phyloP scores from a whole-genome alignment of 2,888 invertebrate species.

The Vanessa cardui region DNA sequence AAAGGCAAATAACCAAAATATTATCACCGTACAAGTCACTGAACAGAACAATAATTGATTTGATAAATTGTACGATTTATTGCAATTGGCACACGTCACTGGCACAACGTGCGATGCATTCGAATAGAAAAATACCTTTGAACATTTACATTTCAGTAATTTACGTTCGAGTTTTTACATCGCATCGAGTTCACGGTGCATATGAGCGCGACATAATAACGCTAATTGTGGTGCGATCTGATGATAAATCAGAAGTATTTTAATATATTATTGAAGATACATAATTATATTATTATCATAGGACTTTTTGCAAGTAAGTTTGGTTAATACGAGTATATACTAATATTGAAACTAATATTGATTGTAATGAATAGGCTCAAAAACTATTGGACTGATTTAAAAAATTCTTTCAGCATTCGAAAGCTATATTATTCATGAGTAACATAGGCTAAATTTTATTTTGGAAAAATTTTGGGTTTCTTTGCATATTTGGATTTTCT shows the following conservation, averaged over 20 bases:
- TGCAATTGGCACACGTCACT: neutral
- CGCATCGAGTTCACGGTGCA: neutral
- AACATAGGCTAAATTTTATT: too few relatives aligned
- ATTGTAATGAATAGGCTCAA: too few relatives aligned
- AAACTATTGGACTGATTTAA: too few relatives aligned
- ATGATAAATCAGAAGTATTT: neutral
- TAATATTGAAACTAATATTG: too few relatives aligned
- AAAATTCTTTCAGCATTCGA: too few relatives aligned
- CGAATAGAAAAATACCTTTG: neutral
- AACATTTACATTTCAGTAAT: neutral
- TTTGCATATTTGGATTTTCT: too few relatives aligned
- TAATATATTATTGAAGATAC: neutral
- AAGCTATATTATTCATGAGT: too few relatives aligned
- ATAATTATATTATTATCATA: too few relatives aligned
- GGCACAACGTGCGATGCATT: neutral
- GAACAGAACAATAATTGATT: slow-evolving; percentile 4
- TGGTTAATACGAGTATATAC: too few relatives aligned
- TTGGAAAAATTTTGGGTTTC: too few relatives aligned
- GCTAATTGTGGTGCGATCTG: neutral
- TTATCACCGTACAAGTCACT: neutral
- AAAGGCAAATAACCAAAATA: neutral
- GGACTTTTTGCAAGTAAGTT: too few relatives aligned
- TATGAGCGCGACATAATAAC: neutral
- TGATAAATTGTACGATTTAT: neutral
- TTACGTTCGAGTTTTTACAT: neutral